Base-by-base conservation (phyloP, 2,113 vertebrate species). In the Ciconia maguari region DNA sequence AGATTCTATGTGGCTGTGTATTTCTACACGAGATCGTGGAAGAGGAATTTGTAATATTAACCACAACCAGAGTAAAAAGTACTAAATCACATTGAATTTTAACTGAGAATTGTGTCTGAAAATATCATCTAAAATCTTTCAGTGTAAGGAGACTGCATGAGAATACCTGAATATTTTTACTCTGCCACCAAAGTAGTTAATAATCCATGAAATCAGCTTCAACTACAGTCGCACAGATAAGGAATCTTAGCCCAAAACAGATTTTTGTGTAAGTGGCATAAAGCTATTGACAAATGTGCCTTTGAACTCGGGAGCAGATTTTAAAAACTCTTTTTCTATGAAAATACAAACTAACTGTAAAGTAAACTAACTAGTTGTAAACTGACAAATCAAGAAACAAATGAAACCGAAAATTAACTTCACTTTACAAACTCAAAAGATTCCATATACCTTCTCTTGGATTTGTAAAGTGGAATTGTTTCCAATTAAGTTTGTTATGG, bases 401-500 rank as follows among this genome's bases (percentile, higher is more conserved):
- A 68, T 41, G 1, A 96, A 93, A 92, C 8, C 0, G 26, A 96
- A 95, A 88, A 83, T 76, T 74, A 66, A 27, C 66, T 62, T 85
- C 4, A 3, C 16, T 91, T 85, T 51, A 41, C 38, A 80, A 90
- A 89, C 20, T 55, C 36, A 79, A 18, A 62, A 84, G 72, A 61
- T 87, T 89, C n/a, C 62, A 51, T 79, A 38, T 51, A 91, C 11
- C 15, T 92, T 65, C 24, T n/a, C 61, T 66, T 55, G 61, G 27
- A 86, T 91, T 91, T 89, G 49, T 91, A 20, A 75, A 93, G 57
- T 62, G 70, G 69, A 85, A 93, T 96, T 94, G 36, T 74, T 97
- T 97, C 88, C 58, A 93, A 77, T 95, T 90, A 94, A 46, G 49
- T 61, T 83, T 93, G 51, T 86, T 96, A 84, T 82, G 60, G 68